Evolutionary conservation across 2,797 vertebrate genomes (phyloP).

Genomic region (Euthynnus affinis): DNA sequence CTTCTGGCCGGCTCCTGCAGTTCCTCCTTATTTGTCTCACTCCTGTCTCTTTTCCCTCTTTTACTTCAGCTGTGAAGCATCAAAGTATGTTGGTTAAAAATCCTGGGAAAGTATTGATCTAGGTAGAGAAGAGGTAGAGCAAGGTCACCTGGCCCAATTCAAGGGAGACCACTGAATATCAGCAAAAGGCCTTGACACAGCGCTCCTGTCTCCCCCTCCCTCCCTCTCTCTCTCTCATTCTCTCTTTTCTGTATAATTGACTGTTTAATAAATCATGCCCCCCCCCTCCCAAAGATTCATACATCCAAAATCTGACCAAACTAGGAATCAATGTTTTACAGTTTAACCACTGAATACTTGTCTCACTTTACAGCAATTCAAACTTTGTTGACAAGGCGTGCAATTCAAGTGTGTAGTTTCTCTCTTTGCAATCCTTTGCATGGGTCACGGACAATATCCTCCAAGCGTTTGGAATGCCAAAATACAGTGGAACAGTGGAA

Average conservation of each 20-base stretch:
- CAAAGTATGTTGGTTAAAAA: conserved; percentile 80
- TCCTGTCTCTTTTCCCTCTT: conserved; percentile 61
- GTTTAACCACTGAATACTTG: conserved; percentile 15
- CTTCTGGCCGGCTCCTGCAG: conserved; percentile 50
- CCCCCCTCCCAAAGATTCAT: conserved; percentile 31
- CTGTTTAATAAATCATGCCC: conserved; percentile 55
- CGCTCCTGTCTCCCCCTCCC: conserved; percentile 31
- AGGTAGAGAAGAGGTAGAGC: conserved; percentile 64
- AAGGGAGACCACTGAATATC: conserved; percentile 61
- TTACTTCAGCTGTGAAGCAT: conserved; percentile 67
- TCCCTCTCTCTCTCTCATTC: conserved; percentile 8
- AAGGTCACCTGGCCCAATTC: conserved; percentile 77
- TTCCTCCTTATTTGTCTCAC: conserved; percentile 70
- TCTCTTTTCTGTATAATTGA: conserved; percentile 43
- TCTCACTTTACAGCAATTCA: conserved; percentile 15
- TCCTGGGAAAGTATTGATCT: conserved; percentile 83
- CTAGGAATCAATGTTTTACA: conserved; percentile 16
- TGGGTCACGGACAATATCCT: conserved; percentile 42
- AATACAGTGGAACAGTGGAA: conserved; percentile 54
- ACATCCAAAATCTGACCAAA: conserved; percentile 41
- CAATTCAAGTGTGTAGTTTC: conserved; percentile 41
- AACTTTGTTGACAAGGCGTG: conserved; percentile 31
- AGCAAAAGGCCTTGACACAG: conserved; percentile 68
- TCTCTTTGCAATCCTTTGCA: conserved; percentile 42
- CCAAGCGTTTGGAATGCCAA: conserved; percentile 40